Base-by-base conservation (phyloP, 1,140 invertebrate genomes). In the Ips nitidus region DNA sequence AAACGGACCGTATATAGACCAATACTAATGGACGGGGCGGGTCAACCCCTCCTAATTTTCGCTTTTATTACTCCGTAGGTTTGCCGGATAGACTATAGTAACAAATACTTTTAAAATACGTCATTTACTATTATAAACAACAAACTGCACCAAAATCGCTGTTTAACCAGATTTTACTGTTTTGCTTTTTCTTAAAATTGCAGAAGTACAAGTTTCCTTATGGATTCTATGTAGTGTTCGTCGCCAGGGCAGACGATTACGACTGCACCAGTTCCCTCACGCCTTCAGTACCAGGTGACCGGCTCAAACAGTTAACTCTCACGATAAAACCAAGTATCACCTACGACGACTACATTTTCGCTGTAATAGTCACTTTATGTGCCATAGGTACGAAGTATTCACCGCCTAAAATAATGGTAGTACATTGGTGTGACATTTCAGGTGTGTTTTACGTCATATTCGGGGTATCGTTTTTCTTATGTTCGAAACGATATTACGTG, bases 171-270 rank as follows among this genome's bases (percentile, higher is more conserved):
- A 22, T 22, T 22, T 22, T 22, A 22, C 22, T 22, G 0, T 22
- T 22, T 22, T 22, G 22, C 22, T 22, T 22, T 22, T 22, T 22
- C 22, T 22, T 22, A 22, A 22, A 22, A 47, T 73, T 75, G 56
- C 52, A 91, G 90, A 86, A 86, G 85, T 82, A 84, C 58, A 83
- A 84, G 63, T 91, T 89, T 78, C 89, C 89, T 1, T 71, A 84
- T 55, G 91, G 91, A 5, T 91, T 94, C 79, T 94, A 91, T 80
- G 84, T 94, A 52, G 91, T 94, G 1, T 86, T 94, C 73, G 90
- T 94, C 22, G 88, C 93, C 61, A 91, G 93, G 81, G 86, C 87
- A 0, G 88, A 89, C 59, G 91, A 94, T 74, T 84, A 81, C 1
- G 87, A 89, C 66, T 95, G 93, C 76, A 82, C 82, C 52, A 85